Evolutionary conservation across 2,888 invertebrate species (phyloP).

Genomic region (Lasius platythorax): DNA sequence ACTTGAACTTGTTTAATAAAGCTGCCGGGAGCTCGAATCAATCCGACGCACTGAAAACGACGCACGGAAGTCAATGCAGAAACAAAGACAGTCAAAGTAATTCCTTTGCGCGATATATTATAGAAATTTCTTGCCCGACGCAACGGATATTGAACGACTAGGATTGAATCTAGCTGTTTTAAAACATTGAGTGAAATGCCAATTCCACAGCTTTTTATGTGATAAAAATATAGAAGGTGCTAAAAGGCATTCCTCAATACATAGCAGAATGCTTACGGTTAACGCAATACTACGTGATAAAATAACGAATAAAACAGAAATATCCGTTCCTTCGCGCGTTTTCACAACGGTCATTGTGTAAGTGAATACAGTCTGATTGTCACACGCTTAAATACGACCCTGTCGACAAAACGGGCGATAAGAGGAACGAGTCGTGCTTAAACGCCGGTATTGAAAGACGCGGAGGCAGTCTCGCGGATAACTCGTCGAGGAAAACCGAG

Average conservation of each 20-base stretch:
- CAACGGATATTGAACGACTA: background rate
- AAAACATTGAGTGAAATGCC: background rate
- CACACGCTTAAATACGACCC: constrained; percentile 39
- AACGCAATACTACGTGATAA: background rate
- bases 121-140: background rate
- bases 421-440: constrained; percentile 59
- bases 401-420: constrained; percentile 59
- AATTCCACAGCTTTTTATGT: background rate
- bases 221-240: background rate
- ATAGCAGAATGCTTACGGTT: background rate
- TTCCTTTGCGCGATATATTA: background rate
- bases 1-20: constrained; percentile 23
- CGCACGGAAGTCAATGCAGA: background rate
- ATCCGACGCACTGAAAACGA: background rate
- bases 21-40: constrained; percentile 1
- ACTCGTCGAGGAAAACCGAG: constrained; percentile 60
- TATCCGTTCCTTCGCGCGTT: background rate
- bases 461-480: constrained; percentile 48
- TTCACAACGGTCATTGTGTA: constrained; percentile 1
- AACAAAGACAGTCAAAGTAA: background rate
- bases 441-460: constrained; percentile 51
- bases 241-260: background rate
- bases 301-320: background rate
- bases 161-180: background rate
- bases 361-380: constrained; percentile 26